Percentiles rank a stretch among this genome's conserved stretches.
Evolutionary conservation across 2,888 invertebrate genomes (phyloP).

Genomic region (Agonum fuliginosum): DNA sequence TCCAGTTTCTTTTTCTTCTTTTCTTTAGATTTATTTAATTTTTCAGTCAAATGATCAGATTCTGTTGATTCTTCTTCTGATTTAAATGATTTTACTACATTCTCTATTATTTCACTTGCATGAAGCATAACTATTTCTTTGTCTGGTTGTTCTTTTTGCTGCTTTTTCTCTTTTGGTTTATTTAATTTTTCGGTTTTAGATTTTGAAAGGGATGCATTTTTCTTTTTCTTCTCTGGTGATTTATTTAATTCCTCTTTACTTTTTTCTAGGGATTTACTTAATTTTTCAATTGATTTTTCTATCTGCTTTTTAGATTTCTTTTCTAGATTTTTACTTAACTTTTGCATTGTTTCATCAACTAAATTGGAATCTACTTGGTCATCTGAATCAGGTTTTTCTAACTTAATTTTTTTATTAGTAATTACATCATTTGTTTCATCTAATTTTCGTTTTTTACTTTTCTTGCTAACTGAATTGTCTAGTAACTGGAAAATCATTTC

Average conservation of each 20-base stretch:
- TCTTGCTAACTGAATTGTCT: too few species aligned
- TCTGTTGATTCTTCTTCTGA: neutral
- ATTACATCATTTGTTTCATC: constrained; percentile 17
- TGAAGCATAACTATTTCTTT: neutral
- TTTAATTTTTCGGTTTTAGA: neutral
- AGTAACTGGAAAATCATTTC: constrained; percentile 62
- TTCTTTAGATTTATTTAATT: too few species aligned
- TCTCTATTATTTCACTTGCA: neutral
- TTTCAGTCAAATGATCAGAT: too few species aligned
- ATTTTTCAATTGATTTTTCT: constrained; percentile 16
- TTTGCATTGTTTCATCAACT: constrained; percentile 12
- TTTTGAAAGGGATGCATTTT: neutral
- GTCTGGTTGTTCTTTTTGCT: neutral
- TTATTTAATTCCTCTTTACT: constrained; percentile 25
- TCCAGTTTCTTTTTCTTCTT: too few species aligned
- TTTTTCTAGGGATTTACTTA: neutral
- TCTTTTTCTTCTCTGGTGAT: constrained; percentile 7
- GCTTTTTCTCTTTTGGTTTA: neutral
- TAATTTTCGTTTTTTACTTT: constrained; percentile 32
- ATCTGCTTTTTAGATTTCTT: too few species aligned
- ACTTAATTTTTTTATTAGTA: constrained; percentile 46
- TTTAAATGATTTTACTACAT: constrained; percentile 9
- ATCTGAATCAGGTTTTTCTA: constrained; percentile 43
- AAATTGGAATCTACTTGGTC: constrained; percentile 12
- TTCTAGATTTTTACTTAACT: too few species aligned